phyloP scores from a whole-genome alignment of 2,797 vertebrate species.

The Crenichthys baileyi region DNA sequence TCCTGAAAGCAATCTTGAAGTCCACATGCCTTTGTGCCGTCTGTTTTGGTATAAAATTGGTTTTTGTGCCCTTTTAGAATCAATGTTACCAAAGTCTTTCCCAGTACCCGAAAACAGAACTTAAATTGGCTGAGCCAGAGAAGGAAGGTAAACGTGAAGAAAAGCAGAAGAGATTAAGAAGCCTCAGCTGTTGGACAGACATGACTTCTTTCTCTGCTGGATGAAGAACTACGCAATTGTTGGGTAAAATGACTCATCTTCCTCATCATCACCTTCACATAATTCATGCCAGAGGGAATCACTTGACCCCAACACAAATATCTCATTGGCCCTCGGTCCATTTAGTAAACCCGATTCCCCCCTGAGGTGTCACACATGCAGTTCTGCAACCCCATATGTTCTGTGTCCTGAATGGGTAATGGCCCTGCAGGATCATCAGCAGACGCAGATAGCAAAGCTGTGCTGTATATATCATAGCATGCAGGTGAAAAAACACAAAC shows the following conservation, averaged over 20 bases:
- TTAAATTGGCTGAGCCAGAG: background rate
- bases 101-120: background rate
- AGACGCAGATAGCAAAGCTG: constrained; percentile 5
- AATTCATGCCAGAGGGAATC: constrained; percentile 14
- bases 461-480: background rate
- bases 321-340: constrained; percentile 50
- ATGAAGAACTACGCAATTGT: constrained; percentile 18
- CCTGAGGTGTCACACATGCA: constrained; percentile 11
- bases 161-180: background rate
- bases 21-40: too few relatives aligned
- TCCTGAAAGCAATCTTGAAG: too few relatives aligned
- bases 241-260: constrained; percentile 30
- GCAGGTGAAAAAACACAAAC: background rate
- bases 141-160: background rate
- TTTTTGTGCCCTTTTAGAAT: too few relatives aligned
- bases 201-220: background rate
- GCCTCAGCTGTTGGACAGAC: constrained; percentile 32
- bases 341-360: constrained; percentile 56
- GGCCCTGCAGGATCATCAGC: constrained; percentile 41
- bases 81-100: background rate
- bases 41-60: too few relatives aligned
- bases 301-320: constrained; percentile 43
- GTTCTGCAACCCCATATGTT: constrained; percentile 69
- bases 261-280: constrained; percentile 8
- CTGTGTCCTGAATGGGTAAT: constrained; percentile 71